Conservation (phyloP, 2,113 vertebrate genomes). For the Donacobius atricapilla region DNA sequence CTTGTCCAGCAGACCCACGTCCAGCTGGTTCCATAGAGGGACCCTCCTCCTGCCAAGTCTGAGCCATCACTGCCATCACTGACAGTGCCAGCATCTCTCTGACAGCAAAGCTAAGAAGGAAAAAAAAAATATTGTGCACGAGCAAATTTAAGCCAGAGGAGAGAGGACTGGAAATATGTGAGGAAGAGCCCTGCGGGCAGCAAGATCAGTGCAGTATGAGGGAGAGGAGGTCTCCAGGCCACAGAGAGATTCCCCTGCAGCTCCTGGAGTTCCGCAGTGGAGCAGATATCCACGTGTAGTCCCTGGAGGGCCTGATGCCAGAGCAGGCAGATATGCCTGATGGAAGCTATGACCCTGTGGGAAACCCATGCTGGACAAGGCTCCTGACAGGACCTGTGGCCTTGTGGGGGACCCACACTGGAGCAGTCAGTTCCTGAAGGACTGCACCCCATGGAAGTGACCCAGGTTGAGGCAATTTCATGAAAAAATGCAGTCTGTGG, state of each 20-base stretch:
- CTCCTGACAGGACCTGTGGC: not conserved
- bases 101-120: not conserved
- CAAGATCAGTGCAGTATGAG: no score
- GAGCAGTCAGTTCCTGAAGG: not conserved
- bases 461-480: not conserved
- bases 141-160: not conserved
- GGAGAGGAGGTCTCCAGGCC: not conserved
- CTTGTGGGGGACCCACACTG: not conserved
- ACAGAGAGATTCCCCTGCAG: not conserved
- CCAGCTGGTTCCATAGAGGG: not conserved
- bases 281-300: not conserved
- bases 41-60: not conserved
- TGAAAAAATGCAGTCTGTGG: not conserved
- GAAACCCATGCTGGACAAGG: not conserved
- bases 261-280: no score
- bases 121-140: not conserved
- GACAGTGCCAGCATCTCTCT: not conserved
- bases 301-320: not conserved
- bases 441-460: fast-evolving
- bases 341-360: not conserved
- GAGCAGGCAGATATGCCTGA: not conserved
- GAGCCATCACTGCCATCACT: not conserved
- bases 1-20: not conserved
- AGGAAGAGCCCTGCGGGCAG: not conserved
- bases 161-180: not conserved